phyloP scores from a whole-genome alignment of 2,113 vertebrate species.

The Pituophis catenifer region DNA sequence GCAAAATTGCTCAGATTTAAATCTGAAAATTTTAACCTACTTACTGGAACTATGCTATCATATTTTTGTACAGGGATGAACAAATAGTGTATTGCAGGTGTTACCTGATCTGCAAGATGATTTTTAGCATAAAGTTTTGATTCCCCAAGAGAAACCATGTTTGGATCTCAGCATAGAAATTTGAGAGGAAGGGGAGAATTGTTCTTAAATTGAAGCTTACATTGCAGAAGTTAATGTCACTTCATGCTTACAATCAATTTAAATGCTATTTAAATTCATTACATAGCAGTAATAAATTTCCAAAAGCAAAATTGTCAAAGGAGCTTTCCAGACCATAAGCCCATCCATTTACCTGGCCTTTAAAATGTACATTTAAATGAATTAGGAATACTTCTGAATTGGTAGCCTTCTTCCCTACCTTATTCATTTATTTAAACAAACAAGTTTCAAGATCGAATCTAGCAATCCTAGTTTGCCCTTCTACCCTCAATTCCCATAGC shows the following conservation, averaged over 20 bases:
- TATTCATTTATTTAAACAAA: background rate
- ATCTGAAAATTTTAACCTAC: background rate
- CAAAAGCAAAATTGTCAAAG: background rate
- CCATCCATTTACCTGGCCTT: background rate
- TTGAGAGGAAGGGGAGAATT: background rate
- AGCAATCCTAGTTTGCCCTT: background rate
- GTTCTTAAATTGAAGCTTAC: background rate
- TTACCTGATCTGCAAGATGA: background rate
- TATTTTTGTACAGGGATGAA: background rate
- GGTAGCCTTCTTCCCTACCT: background rate
- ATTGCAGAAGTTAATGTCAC: background rate
- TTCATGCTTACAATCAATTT: background rate
- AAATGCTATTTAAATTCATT: background rate
- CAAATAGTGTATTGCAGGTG: background rate
- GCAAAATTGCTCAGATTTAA: background rate
- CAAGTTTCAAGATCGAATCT: background rate
- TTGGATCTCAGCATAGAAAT: background rate
- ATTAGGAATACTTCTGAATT: background rate
- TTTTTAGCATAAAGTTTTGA: background rate
- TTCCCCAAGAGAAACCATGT: background rate
- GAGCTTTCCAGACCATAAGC: background rate
- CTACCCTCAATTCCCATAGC: background rate
- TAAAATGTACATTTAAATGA: background rate
- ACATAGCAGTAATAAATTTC: background rate
- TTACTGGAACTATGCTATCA: background rate